Conservation (phyloP, 1,140 invertebrate species). For the Holotrichia oblita region DNA sequence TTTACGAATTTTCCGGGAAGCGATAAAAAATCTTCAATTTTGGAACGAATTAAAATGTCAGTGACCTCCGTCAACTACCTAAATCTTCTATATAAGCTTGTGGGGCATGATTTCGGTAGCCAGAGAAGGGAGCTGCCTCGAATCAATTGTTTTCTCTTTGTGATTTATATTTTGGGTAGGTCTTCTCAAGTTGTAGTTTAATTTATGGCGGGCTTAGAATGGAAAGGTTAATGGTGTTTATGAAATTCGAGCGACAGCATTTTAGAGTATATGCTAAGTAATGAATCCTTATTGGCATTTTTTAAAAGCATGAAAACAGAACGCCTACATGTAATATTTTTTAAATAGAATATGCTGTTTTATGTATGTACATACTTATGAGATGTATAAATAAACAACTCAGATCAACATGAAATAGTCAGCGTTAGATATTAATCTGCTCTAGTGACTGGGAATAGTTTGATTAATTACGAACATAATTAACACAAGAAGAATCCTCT, state of each 20-base stretch:
- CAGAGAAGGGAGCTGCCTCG: background rate
- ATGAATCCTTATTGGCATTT: too few species aligned
- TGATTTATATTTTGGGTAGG: background rate
- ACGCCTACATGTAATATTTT: too few species aligned
- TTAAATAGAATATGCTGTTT: too few species aligned
- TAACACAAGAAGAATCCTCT: too few species aligned
- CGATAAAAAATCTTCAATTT: background rate
- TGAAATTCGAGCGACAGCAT: background rate
- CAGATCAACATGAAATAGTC: too few species aligned
- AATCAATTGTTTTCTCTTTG: conserved; percentile 13
- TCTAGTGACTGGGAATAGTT: too few species aligned
- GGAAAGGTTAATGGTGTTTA: conserved; percentile 16
- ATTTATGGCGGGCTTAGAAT: background rate
- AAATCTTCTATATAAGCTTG: background rate
- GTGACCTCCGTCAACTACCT: background rate
- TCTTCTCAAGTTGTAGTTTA: background rate
- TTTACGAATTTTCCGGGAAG: too few species aligned
- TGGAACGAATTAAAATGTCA: background rate
- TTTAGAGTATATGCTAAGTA: background rate
- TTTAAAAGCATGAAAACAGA: too few species aligned
- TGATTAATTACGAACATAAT: too few species aligned
- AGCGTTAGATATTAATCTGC: too few species aligned
- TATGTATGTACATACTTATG: too few species aligned
- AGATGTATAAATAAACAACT: too few species aligned
- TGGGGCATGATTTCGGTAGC: background rate